Percentiles rank a stretch among this genome's conserved stretches.
Conservation (phyloP, 64 coral and sea anemone species). For the Porites lutea region DNA sequence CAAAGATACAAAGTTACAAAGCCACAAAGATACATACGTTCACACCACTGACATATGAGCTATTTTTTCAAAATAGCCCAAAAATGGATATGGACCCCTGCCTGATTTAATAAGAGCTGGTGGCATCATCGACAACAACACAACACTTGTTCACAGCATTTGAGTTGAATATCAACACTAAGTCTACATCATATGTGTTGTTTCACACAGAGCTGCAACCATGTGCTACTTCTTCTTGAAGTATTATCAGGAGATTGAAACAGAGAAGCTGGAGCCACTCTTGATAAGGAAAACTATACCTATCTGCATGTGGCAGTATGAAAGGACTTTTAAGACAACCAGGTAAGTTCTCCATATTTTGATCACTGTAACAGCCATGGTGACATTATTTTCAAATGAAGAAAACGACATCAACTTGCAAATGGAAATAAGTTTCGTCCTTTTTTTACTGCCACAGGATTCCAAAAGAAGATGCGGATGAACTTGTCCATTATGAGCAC, state of each 20-base stretch:
- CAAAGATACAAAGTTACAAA: no score
- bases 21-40: no score
- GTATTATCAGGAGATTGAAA: slow-evolving; percentile 82
- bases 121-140: no score
- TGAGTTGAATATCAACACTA: background rate
- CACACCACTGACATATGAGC: no score
- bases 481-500: slow-evolving; percentile 89
- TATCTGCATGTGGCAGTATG: slow-evolving; percentile 93
- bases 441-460: slow-evolving; percentile 39
- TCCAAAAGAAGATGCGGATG: slow-evolving; percentile 89
- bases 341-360: slow-evolving; percentile 52
- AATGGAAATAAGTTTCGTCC: background rate
- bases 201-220: slow-evolving; percentile 77
- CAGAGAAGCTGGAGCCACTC: slow-evolving; percentile 77
- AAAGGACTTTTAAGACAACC: slow-evolving; percentile 92
- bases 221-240: slow-evolving; percentile 75
- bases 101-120: no score
- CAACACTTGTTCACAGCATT: no score
- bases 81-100: no score
- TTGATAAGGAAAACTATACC: slow-evolving; percentile 91
- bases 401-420: no score
- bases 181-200: background rate
- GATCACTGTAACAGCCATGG: no score
- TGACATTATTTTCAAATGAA: no score
- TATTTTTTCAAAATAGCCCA: no score